Percentiles rank a stretch among this genome's conserved stretches.
Evolutionary conservation across 2,113 vertebrate genomes (phyloP).

Genomic region (Thryonomys swinderianus): DNA sequence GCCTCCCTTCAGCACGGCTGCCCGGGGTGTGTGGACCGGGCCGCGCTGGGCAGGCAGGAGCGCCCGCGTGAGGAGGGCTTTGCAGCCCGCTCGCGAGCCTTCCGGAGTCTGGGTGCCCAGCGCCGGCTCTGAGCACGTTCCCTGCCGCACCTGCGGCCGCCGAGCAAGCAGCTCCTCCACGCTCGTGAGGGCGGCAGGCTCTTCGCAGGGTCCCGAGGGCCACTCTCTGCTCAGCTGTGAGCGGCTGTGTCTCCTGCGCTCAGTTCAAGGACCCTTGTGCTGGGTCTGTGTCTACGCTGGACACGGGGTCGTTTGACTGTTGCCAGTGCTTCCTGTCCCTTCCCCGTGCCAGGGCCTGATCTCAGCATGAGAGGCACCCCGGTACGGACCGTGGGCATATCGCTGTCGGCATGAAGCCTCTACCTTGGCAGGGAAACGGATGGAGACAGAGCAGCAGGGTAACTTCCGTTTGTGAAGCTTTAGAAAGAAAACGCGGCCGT

Average conservation of each 20-base stretch:
- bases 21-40: fast-evolving
- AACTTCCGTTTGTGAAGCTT: neutral
- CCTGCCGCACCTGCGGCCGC: too few species aligned
- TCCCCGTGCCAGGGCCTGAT: neutral
- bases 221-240: fast-evolving
- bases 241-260: neutral
- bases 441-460: neutral
- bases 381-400: too few species aligned
- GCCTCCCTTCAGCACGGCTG: too few species aligned
- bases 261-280: too few species aligned
- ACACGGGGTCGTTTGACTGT: fast-evolving
- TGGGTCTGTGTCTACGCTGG: neutral
- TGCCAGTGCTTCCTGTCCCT: neutral
- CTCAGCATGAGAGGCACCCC: neutral
- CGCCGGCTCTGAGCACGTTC: fast-evolving
- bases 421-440: neutral
- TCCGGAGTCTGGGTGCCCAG: neutral
- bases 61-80: fast-evolving
- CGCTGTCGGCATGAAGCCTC: neutral
- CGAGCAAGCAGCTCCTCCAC: neutral
- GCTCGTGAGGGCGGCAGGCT: neutral
- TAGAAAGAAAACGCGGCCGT: neutral
- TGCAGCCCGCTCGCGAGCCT: fast-evolving
- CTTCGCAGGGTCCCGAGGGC: fast-evolving
- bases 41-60: fast-evolving